Conservation (phyloP, 2,888 invertebrate species). For the Oxystoma pomonae region DNA sequence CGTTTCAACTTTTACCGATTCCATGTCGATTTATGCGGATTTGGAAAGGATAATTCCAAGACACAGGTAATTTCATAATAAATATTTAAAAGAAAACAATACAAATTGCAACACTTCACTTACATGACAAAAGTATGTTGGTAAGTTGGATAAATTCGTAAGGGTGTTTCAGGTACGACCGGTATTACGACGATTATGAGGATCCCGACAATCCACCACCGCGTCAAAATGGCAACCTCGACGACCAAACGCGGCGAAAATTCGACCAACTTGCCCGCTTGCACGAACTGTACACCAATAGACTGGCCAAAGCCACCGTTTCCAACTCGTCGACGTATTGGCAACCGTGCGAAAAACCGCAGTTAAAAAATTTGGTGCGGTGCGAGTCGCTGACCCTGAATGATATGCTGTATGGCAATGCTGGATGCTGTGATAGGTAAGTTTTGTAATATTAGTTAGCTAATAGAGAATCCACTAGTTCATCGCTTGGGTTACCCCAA, state of each 20-base stretch:
- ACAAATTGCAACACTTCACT: too few species aligned
- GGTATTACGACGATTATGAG: constrained; percentile 56
- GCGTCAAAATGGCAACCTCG: constrained; percentile 37
- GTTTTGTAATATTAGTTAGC: too few species aligned
- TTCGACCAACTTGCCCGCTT: constrained; percentile 78
- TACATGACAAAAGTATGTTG: too few species aligned
- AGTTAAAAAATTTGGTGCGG: constrained; percentile 43
- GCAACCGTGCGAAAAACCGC: constrained; percentile 9
- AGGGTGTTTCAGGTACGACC: constrained; percentile 50
- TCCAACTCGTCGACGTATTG: constrained; percentile 58
- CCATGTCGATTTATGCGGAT: constrained; percentile 61
- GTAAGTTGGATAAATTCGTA: too few species aligned
- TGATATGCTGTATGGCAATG: constrained; percentile 60
- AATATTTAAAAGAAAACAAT: too few species aligned
- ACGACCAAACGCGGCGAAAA: constrained; percentile 51
- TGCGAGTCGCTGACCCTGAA: constrained; percentile 68
- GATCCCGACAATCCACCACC: constrained; percentile 46
- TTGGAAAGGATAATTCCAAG: constrained; percentile 62
- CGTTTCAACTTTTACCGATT: constrained; percentile 85
- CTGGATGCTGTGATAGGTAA: constrained; percentile 10
- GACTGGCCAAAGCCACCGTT: constrained; percentile 70
- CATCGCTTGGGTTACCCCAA: too few species aligned
- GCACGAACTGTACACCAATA: constrained; percentile 77
- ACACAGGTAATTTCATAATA: constrained; percentile 51
- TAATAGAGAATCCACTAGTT: too few species aligned